A percentile compares a stretch with the other conserved stretches of the same genome.
Conservation (phyloP, 1,140 invertebrate species). For the Calliphora vicina region DNA sequence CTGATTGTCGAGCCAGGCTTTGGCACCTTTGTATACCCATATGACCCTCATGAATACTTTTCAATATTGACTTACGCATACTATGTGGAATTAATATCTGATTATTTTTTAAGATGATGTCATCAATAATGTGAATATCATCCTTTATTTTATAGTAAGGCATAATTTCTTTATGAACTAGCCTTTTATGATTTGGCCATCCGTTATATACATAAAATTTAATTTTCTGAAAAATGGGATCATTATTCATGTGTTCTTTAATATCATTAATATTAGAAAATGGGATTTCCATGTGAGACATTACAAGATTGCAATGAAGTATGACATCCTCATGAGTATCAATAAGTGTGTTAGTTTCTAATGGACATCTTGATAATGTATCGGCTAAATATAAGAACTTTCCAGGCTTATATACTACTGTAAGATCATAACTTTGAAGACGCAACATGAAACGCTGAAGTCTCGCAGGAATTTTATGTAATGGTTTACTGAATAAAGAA, state of each 20-base stretch:
- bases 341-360: slow-evolving; percentile 45
- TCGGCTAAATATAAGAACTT: slow-evolving; percentile 64
- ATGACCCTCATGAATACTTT: slow-evolving; percentile 63
- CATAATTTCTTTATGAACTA: neutral
- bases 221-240: neutral
- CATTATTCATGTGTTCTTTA: neutral
- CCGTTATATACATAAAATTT: neutral
- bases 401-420: slow-evolving; percentile 60
- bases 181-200: neutral
- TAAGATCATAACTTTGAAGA: slow-evolving; percentile 54
- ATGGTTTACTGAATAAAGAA: slow-evolving; percentile 61
- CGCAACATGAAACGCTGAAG: slow-evolving; percentile 42
- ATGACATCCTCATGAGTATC: slow-evolving; percentile 35
- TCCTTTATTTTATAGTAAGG: slow-evolving; percentile 37
- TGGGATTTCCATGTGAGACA: slow-evolving; percentile 42
- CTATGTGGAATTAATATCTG: slow-evolving; percentile 58
- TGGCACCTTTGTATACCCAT: slow-evolving; percentile 63
- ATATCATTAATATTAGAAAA: slow-evolving; percentile 48
- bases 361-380: slow-evolving; percentile 35
- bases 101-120: slow-evolving; percentile 54
- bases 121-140: slow-evolving; percentile 53
- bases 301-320: too few species aligned
- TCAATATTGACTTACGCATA: slow-evolving; percentile 48
- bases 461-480: neutral
- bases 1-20: slow-evolving; percentile 54